Conservation (phyloP, 2,113 vertebrate species). For the Scomber japonicus region DNA sequence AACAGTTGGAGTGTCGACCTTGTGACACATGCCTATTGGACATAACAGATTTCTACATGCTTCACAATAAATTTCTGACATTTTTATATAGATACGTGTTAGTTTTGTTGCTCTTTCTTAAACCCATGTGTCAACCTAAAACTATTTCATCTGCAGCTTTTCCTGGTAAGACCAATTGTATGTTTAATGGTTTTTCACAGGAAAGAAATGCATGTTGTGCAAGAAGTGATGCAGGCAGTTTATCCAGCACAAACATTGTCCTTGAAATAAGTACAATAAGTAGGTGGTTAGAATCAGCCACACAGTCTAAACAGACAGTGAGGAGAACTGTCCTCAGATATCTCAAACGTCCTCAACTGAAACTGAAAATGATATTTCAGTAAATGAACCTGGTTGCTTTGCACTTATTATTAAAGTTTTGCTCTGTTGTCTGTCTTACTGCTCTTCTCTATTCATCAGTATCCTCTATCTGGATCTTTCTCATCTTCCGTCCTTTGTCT, state of each 20-base stretch:
- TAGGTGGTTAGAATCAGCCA: constrained; percentile 29
- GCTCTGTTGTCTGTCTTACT: background rate
- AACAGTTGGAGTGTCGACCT: too few relatives aligned
- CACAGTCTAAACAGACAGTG: background rate
- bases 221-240: constrained; percentile 12
- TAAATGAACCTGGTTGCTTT: background rate
- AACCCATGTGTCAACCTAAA: background rate
- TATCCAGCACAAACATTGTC: constrained; percentile 28
- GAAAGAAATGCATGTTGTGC: background rate
- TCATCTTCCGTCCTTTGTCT: background rate
- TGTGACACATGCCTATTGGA: too few relatives aligned
- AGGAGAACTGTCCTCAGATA: background rate
- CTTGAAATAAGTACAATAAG: constrained; percentile 32
- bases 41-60: too few relatives aligned
- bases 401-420: background rate
- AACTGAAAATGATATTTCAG: background rate
- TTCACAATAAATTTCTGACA: too few relatives aligned
- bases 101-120: background rate
- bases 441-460: background rate
- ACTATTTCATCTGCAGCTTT: background rate
- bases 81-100: too few relatives aligned
- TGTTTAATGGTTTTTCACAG: background rate
- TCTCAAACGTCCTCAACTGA: background rate
- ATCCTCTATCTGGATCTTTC: too few relatives aligned
- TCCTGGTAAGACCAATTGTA: background rate